Evolutionary conservation across 2,888 invertebrate species (phyloP), one percentile per base, ranked within the genome.

Genomic region (Hydroisotoma schaefferi): DNA sequence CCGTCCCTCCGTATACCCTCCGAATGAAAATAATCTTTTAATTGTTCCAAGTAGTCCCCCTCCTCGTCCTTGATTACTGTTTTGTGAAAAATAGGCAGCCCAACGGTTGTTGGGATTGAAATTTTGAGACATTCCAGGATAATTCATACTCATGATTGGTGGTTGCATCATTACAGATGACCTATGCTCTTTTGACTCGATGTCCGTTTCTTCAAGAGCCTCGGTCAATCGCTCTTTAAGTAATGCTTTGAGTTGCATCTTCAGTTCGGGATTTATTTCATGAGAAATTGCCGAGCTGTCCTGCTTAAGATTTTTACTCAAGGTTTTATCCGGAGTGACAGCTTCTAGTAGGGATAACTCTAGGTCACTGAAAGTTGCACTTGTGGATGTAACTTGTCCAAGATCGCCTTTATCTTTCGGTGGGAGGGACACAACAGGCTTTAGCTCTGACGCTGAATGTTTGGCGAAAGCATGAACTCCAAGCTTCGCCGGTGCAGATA

Each of bases 41-140:
- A 70, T 67, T 3, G 63, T 61, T 22, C 65, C 59, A 15, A 70
- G 37, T 1, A 70, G 46, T 12, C 67, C 68, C 1, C 26, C 55
- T 2, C 27, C 25, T 12, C n/a, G 3, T 15, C 33, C 33, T 33
- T 15, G 8, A 15, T 33, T 33, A 15, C 15, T 33, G 6, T 10
- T 33, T 33, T n/a, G n/a, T n/a, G n/a, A n/a, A n/a, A n/a, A n/a
- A n/a, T n/a, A n/a, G n/a, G n/a, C n/a, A n/a, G n/a, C n/a, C n/a
- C n/a, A n/a, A n/a, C n/a, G n/a, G n/a, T n/a, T n/a, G n/a, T n/a
- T n/a, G n/a, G n/a, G n/a, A n/a, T n/a, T n/a, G n/a, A n/a, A n/a
- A n/a, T n/a, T n/a, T n/a, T n/a, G 20, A 40, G 40, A 15, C 8
- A 40, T 40, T 40, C 20, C n/a, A 40, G 20, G 5, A 4, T 5